phyloP scores from a whole-genome alignment of 2,888 invertebrate genomes.

The Dendrolimus houi region DNA sequence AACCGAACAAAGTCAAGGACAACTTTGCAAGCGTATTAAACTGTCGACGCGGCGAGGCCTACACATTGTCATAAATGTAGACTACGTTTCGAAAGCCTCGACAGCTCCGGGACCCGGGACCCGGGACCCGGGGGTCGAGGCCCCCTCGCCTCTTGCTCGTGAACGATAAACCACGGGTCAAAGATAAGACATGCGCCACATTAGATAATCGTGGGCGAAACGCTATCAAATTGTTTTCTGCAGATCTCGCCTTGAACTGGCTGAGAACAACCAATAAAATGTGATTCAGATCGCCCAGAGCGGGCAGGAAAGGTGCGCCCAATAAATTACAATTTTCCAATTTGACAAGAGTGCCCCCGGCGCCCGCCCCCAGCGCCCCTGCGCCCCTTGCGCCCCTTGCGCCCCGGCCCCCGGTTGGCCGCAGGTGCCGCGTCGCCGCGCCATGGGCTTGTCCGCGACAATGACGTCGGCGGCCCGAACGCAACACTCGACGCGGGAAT shows the following conservation, averaged over 20 bases:
- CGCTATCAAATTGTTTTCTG: conserved; percentile 1
- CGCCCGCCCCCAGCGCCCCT: conserved; percentile 23
- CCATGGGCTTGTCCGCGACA: not conserved
- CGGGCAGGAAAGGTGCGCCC: conserved; percentile 31
- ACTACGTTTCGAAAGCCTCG: not conserved
- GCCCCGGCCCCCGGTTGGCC: conserved; percentile 51
- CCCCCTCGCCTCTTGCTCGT: not conserved
- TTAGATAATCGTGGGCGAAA: not conserved
- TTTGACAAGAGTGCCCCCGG: conserved; percentile 41
- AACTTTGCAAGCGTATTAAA: too few species aligned
- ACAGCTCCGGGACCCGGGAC: too few species aligned
- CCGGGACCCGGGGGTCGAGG: too few species aligned
- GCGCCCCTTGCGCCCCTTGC: conserved; percentile 21
- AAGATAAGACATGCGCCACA: not conserved
- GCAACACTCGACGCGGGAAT: conserved; percentile 5
- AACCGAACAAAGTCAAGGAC: too few species aligned
- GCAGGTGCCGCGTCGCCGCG: conserved; percentile 54
- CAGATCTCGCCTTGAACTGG: conserved; percentile 6
- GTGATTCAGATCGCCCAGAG: conserved; percentile 23
- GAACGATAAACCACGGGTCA: not conserved
- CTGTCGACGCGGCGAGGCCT: too few species aligned
- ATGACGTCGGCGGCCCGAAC: not conserved
- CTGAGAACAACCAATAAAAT: conserved; percentile 16
- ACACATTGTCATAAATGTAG: too few species aligned
- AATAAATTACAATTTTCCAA: conserved; percentile 50